A percentile compares a stretch with the other conserved stretches of the same genome.
These are phyloP conservation scores for Linnaemya vulpina DNA, from an alignment of 2,888 invertebrate species.

Conservation along the genomic window DNA sequence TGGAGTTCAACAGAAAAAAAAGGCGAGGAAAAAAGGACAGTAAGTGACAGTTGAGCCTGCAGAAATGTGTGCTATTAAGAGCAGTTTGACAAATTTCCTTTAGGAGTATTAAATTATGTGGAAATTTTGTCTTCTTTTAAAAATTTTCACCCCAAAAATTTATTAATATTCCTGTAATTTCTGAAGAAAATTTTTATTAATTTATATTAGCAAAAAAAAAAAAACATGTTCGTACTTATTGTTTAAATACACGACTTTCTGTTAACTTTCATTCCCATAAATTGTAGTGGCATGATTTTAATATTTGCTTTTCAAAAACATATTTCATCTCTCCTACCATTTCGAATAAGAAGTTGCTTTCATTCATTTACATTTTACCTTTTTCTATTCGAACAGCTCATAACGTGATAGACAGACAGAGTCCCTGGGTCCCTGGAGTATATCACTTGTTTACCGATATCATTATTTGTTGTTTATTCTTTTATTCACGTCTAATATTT, in stretches of 20 bases:
- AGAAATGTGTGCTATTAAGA: slow-evolving; percentile 36
- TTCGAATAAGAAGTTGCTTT: not conserved
- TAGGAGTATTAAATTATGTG: slow-evolving; percentile 48
- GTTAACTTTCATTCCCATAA: not conserved
- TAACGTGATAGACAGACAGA: slow-evolving; percentile 55
- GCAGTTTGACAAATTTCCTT: slow-evolving; percentile 12
- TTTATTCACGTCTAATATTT: slow-evolving; percentile 59
- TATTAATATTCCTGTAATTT: slow-evolving; percentile 15
- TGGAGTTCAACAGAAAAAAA: not conserved
- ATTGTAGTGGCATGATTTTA: slow-evolving; percentile 1
- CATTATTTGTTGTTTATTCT: slow-evolving; percentile 64
- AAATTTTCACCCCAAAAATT: slow-evolving; percentile 42
- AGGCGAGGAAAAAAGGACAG: slow-evolving; percentile 31
- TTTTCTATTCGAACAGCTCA: slow-evolving; percentile 35
- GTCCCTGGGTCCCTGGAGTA: slow-evolving; percentile 64
- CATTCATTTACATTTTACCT: slow-evolving; percentile 60
- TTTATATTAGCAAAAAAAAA: slow-evolving; percentile 17
- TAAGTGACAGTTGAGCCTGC: slow-evolving; percentile 38
- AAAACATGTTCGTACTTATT: not conserved
- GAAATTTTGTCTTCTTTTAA: slow-evolving; percentile 27
- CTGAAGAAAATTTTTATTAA: slow-evolving; percentile 37
- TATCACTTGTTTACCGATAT: slow-evolving; percentile 69
- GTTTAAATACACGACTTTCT: not conserved
- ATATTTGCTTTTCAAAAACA: slow-evolving; percentile 52
- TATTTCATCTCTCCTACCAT: slow-evolving; percentile 37